Percentiles rank a stretch among this genome's conserved stretches.
Evolutionary conservation across 2,888 invertebrate species (phyloP).

Genomic region (Orthosia gothica): DNA sequence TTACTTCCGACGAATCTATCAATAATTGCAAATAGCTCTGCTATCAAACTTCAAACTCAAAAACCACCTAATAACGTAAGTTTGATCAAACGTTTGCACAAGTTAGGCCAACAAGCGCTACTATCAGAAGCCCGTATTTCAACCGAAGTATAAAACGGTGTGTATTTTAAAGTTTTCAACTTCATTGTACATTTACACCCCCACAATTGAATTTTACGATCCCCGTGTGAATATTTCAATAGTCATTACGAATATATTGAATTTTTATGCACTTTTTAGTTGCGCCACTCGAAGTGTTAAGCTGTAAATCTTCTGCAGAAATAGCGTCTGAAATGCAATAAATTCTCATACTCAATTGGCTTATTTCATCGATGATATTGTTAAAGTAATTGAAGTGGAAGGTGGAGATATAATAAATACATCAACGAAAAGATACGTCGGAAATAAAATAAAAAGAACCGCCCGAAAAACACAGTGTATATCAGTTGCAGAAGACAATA

Average conservation of each 20-base stretch:
- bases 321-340: slow-evolving; percentile 56
- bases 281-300: slow-evolving; percentile 65
- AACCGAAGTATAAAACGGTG: slow-evolving; percentile 68
- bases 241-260: slow-evolving; percentile 68
- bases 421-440: slow-evolving; percentile 36
- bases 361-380: slow-evolving; percentile 52
- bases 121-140: slow-evolving; percentile 71
- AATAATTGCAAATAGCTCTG: slow-evolving; percentile 3
- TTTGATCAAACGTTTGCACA: slow-evolving; percentile 64
- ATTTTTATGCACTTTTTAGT: slow-evolving; percentile 74
- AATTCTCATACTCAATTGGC: slow-evolving; percentile 50
- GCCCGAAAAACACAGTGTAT: background rate
- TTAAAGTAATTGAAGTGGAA: slow-evolving; percentile 47
- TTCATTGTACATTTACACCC: slow-evolving; percentile 77
- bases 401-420: slow-evolving; percentile 46
- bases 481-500: background rate
- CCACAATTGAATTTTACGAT: slow-evolving; percentile 80
- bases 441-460: slow-evolving; percentile 29
- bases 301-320: slow-evolving; percentile 63
- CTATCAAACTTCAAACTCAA: background rate
- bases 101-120: slow-evolving; percentile 56
- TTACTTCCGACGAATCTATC: background rate
- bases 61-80: slow-evolving; percentile 14
- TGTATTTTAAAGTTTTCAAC: slow-evolving; percentile 72
- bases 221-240: slow-evolving; percentile 70